Base-by-base conservation (phyloP, 2,113 vertebrate genomes). In the Leucopsar rothschildi region DNA sequence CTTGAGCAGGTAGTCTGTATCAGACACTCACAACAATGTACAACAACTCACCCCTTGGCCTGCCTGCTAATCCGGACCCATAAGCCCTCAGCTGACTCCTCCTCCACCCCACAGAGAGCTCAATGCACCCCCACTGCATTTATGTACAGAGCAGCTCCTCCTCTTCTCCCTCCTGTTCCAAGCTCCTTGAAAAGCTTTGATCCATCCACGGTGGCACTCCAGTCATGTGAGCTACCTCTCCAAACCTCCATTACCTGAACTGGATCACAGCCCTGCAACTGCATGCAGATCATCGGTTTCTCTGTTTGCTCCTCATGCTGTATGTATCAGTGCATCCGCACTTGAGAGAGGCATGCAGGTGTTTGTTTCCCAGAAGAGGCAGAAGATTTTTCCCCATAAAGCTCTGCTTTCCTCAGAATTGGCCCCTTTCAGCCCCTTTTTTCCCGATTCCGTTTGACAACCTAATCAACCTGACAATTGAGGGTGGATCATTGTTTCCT, bases 251-350 rank as follows among this genome's bases (percentile, higher is more conserved):
- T n/a, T 28, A 55, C 40, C 64, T 45, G 24, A 72, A 57, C 6
- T 33, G 35, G 37, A 39, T 71, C 14, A 6, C 5, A 82, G 42
- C 29, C 20, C 55, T 66, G 24, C 25, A 92, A 12, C n/a, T 37
- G 42, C 35, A 59, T 0, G 0, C 37, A 61, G 37, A 87, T 18
- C 31, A 44, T 55, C 21, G 3, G 7, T 66, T 57, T 53, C 55
- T 55, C 44, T 17, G 14, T 37, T 64, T 45, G 60, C 19, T 50
- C 33, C 31, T 44, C 39, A 37, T 10, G 24, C 40, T 28, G 2
- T 2, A 2, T 29, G 20, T 18, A 4, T 39, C 73, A 42, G 42
- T 19, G 14, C 35, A 49, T 24, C 6, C 45, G 42, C 21, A 39
- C 47, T 76, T 66, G 52, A 29, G 29, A 86, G 37, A 66, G 40